phyloP scores from a whole-genome alignment of 2,888 invertebrate genomes.

The Drosophila maculinotata region DNA sequence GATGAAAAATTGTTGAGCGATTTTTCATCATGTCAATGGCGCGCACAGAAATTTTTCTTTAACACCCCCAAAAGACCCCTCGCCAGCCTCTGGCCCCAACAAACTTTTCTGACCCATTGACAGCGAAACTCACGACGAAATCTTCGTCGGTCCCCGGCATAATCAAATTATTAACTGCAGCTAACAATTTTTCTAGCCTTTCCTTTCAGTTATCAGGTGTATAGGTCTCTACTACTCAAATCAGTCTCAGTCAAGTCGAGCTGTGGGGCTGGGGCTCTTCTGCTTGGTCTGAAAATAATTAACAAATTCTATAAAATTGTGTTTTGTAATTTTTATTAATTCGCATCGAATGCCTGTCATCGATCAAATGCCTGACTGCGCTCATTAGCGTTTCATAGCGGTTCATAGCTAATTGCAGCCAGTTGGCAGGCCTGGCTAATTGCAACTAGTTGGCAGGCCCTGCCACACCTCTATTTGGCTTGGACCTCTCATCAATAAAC shows the following conservation, averaged over 20 bases:
- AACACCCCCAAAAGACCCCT: slow-evolving; percentile 21
- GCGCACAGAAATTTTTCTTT: slow-evolving; percentile 69
- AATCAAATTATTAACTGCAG: slow-evolving; percentile 55
- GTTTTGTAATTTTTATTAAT: slow-evolving; percentile 22
- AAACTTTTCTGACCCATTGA: slow-evolving; percentile 71
- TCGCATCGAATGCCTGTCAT: slow-evolving; percentile 32
- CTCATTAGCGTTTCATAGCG: slow-evolving; percentile 35
- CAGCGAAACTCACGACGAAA: slow-evolving; percentile 74
- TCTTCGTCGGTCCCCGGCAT: slow-evolving; percentile 8
- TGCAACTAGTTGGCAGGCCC: slow-evolving; percentile 9
- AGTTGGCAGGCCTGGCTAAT: slow-evolving; percentile 28
- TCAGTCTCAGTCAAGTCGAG: slow-evolving; percentile 3
- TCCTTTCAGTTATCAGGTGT: slow-evolving; percentile 38
- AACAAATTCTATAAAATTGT: slow-evolving; percentile 12
- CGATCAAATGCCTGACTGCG: slow-evolving; percentile 45
- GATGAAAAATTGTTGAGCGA: slow-evolving; percentile 78
- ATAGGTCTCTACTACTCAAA: not conserved
- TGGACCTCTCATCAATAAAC: not conserved
- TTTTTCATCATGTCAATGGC: slow-evolving; percentile 77
- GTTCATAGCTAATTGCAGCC: slow-evolving; percentile 39
- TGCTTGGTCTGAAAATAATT: slow-evolving; percentile 26
- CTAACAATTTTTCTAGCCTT: slow-evolving; percentile 10
- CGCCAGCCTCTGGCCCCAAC: slow-evolving; percentile 4
- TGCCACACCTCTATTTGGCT: not conserved
- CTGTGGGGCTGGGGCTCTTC: slow-evolving; percentile 15